A percentile compares a stretch with the other conserved stretches of the same genome.
Conservation (phyloP, 2,888 invertebrate species). For the Nephrotoma flavescens region DNA sequence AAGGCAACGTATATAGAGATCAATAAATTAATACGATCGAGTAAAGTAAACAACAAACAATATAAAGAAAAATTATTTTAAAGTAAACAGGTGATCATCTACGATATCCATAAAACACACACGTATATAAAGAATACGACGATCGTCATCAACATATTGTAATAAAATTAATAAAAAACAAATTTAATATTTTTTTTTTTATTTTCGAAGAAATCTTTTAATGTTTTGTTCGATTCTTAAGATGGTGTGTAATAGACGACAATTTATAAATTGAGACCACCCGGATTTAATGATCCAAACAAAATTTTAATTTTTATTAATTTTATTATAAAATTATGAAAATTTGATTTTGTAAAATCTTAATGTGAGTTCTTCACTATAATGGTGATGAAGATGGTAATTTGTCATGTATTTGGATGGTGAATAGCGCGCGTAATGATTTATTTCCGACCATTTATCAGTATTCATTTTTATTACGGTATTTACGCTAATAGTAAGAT, state of each 20-base stretch:
- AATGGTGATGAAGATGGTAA: background rate
- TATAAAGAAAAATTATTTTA: background rate
- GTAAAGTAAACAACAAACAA: background rate
- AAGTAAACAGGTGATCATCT: background rate
- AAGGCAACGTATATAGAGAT: background rate
- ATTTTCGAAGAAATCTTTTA: background rate
- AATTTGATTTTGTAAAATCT: background rate
- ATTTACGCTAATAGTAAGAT: background rate
- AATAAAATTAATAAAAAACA: background rate
- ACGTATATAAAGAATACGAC: background rate
- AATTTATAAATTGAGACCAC: background rate
- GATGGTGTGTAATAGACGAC: background rate
- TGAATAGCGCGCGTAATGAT: background rate
- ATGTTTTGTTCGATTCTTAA: background rate
- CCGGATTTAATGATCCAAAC: background rate
- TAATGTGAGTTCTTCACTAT: background rate
- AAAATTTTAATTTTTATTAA: background rate
- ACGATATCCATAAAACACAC: background rate
- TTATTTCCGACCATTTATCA: background rate
- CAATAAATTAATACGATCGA: background rate
- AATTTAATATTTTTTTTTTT: background rate
- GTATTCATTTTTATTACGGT: background rate
- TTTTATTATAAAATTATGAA: background rate
- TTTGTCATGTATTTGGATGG: background rate
- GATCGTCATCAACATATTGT: background rate